Evolutionary conservation across 2,113 vertebrate species (phyloP).

Genomic region (Odobenus rosmarus): DNA sequence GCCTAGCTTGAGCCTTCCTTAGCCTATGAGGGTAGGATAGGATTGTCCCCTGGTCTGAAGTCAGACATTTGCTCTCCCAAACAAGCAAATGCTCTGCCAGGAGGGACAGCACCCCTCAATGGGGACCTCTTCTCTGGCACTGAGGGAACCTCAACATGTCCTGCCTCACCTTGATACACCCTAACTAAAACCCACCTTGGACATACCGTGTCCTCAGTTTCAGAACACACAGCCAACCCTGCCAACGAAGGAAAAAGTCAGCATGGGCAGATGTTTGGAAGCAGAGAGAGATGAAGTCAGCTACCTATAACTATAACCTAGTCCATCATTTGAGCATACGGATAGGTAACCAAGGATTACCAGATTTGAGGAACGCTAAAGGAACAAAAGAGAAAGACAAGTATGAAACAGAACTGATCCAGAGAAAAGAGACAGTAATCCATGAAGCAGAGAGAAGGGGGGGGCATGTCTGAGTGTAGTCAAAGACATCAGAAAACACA

Average conservation of each 20-base stretch:
- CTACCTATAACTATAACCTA: neutral
- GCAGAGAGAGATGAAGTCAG: too few species aligned
- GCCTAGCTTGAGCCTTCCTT: too few species aligned
- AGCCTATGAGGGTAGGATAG: neutral
- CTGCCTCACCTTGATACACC: neutral
- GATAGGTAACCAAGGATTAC: neutral
- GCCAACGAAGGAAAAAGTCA: neutral
- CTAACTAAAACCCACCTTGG: neutral
- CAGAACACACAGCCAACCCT: neutral
- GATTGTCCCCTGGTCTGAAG: neutral
- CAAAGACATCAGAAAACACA: slow-evolving; percentile 12
- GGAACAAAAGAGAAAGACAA: neutral
- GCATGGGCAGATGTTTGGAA: neutral
- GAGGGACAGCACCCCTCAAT: neutral
- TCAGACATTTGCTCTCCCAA: neutral
- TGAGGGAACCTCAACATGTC: neutral
- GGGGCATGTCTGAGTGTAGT: neutral
- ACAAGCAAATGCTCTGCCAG: neutral
- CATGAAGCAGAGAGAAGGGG: neutral
- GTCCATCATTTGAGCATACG: neutral
- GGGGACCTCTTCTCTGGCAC: neutral
- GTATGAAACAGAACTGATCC: neutral
- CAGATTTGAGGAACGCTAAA: neutral
- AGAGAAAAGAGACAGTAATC: neutral
- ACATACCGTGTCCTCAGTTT: neutral